A percentile compares a stretch with the other conserved stretches of the same genome.
phyloP scores from a whole-genome alignment of 2,113 vertebrate genomes.

The Machaerirhynchus nigripectus region DNA sequence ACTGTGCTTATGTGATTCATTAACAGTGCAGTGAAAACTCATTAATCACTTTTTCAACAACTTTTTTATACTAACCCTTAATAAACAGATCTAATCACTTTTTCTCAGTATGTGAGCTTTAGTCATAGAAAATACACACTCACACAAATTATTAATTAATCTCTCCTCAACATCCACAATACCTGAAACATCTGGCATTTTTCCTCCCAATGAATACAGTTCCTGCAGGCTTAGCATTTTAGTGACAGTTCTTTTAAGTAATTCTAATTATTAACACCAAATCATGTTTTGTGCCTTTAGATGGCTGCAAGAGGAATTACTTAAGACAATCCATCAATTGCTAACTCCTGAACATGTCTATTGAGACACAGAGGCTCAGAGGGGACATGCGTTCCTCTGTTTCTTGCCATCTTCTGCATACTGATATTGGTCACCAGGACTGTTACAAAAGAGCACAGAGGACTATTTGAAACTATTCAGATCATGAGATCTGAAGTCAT shows the following conservation, averaged over 20 bases:
- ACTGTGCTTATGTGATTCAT: not conserved
- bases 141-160: conserved; percentile 54
- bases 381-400: not conserved
- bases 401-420: not conserved
- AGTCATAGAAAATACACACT: conserved; percentile 18
- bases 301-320: not conserved
- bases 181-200: conserved; percentile 58
- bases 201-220: conserved; percentile 18
- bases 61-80: not conserved
- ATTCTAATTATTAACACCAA: not conserved
- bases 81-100: not conserved
- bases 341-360: not conserved
- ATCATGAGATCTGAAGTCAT: not conserved
- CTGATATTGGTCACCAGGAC: not conserved
- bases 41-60: not conserved
- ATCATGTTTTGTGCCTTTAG: not conserved
- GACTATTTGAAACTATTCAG: not conserved
- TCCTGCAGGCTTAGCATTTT: conserved; percentile 11
- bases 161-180: not conserved
- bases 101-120: not conserved
- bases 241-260: conserved; percentile 44
- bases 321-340: not conserved
- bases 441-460: not conserved
- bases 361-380: not conserved
- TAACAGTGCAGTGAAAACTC: not conserved